phyloP scores from a whole-genome alignment of 2,797 vertebrate genomes.

The Uromys caudimaculatus region DNA sequence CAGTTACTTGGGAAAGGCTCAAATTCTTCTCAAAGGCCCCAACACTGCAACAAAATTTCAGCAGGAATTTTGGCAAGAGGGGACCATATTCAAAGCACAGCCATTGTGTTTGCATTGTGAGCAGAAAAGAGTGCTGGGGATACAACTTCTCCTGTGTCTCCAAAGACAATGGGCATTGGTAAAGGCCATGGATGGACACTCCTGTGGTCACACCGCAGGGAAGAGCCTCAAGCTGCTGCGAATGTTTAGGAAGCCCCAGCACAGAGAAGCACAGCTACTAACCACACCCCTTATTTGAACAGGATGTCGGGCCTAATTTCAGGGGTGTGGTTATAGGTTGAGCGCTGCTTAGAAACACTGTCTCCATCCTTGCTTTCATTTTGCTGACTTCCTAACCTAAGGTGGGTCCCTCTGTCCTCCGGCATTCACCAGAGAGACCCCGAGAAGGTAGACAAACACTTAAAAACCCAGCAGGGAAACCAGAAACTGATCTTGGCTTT shows the following conservation, averaged over 20 bases:
- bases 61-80: neutral
- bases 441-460: neutral
- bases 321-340: neutral
- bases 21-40: neutral
- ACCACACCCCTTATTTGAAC: neutral
- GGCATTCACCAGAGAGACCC: neutral
- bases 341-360: neutral
- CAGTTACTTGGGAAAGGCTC: neutral
- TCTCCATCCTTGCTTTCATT: neutral
- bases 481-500: conserved; percentile 27
- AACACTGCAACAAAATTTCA: neutral
- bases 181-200: neutral
- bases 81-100: neutral
- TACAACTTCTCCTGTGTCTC: neutral
- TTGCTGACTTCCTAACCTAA: neutral
- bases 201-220: fast-evolving
- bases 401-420: neutral
- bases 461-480: conserved; percentile 33
- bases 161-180: neutral
- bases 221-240: neutral
- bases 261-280: neutral
- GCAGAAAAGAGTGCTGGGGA: neutral
- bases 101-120: neutral
- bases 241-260: neutral
- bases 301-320: neutral